phyloP scores from a whole-genome alignment of 2,113 vertebrate genomes.

The Rana temporaria region DNA sequence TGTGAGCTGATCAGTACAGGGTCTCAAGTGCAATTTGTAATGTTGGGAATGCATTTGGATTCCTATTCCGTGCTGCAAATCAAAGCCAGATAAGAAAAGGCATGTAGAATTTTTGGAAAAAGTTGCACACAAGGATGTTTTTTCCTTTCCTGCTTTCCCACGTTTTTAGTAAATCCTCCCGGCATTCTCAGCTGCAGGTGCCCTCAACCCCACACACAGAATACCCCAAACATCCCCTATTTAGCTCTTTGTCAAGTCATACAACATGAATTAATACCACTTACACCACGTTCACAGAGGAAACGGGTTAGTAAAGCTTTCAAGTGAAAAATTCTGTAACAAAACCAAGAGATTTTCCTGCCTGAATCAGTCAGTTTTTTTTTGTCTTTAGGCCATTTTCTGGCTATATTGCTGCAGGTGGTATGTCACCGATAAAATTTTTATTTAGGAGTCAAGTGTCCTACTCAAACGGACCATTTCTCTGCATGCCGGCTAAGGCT shows the following conservation, averaged over 20 bases:
- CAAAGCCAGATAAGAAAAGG: not conserved
- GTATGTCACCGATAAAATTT: not conserved
- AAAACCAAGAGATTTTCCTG: not conserved
- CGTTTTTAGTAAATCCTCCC: too few relatives aligned
- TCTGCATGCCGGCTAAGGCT: not conserved
- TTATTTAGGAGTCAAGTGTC: not conserved
- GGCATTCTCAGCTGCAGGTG: too few relatives aligned
- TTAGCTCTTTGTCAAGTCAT: conserved; percentile 72
- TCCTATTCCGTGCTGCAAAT: not conserved
- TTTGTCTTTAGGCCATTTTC: conserved; percentile 39
- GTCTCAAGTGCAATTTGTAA: too few relatives aligned
- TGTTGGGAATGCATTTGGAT: not conserved
- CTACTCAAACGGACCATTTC: not conserved
- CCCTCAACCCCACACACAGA: not conserved
- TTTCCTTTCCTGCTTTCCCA: conserved; percentile 58
- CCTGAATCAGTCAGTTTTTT: not conserved
- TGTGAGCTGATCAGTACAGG: too few relatives aligned
- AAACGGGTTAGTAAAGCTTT: conserved; percentile 74
- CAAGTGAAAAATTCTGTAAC: conserved; percentile 67
- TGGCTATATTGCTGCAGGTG: conserved; percentile 54
- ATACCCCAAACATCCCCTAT: conserved; percentile 68
- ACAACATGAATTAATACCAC: conserved; percentile 72
- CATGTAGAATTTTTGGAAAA: not conserved
- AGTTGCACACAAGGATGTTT: not conserved
- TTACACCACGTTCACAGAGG: conserved; percentile 72